A percentile compares a stretch with the other conserved stretches of the same genome.
Conservation (phyloP, 2,888 invertebrate species). For the Eristalinus aeneus region DNA sequence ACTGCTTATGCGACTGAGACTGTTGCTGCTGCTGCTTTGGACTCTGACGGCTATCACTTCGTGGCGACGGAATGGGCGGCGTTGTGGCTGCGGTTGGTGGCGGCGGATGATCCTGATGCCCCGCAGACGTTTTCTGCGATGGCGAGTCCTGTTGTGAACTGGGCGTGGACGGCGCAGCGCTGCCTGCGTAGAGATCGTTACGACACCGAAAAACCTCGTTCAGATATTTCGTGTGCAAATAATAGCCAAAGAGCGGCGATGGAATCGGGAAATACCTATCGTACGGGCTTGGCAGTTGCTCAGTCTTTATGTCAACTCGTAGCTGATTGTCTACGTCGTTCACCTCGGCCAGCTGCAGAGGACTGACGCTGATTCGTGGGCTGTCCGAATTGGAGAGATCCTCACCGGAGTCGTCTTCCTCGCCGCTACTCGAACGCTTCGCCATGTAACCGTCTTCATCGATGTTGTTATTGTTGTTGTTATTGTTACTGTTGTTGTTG, state of each 20-base stretch:
- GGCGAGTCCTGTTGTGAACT: conserved; percentile 78
- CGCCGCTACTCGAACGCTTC: conserved; percentile 75
- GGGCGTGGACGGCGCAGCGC: conserved; percentile 76
- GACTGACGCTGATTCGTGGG: conserved; percentile 79
- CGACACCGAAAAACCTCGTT: conserved; percentile 83
- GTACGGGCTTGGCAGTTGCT: conserved; percentile 79
- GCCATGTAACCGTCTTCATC: conserved; percentile 68
- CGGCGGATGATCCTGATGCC: conserved; percentile 72
- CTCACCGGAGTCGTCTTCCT: conserved; percentile 75
- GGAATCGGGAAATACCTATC: conserved; percentile 80
- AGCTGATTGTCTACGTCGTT: conserved; percentile 77
- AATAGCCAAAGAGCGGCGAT: conserved; percentile 83
- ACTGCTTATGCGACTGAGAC: conserved; percentile 47
- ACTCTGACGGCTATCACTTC: conserved; percentile 67
- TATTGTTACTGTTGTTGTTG: conserved; percentile 80
- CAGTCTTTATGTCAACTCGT: conserved; percentile 80
- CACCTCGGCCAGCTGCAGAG: conserved; percentile 74
- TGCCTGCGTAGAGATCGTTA: conserved; percentile 83
- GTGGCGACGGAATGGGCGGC: conserved; percentile 65
- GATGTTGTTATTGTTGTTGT: conserved; percentile 74
- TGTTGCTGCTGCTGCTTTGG: conserved; percentile 62
- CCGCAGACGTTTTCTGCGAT: conserved; percentile 74
- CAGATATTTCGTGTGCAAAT: conserved; percentile 84
- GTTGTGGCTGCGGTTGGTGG: conserved; percentile 55
- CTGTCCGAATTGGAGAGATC: conserved; percentile 76